These are phyloP conservation scores for Amblyteles armatorius DNA, from an alignment of 2,888 invertebrate genomes.

Conservation along the genomic window DNA sequence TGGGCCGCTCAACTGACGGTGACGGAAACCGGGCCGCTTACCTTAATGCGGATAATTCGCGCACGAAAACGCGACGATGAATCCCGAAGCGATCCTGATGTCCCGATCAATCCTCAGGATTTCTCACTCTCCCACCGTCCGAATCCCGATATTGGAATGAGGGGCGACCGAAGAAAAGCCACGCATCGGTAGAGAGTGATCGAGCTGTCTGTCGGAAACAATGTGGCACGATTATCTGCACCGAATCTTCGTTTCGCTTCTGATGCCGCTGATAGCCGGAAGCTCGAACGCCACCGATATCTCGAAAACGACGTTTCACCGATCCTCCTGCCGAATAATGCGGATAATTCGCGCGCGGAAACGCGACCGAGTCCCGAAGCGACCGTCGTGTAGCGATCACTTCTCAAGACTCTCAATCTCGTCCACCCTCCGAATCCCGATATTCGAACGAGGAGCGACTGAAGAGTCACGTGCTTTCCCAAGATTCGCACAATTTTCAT, in stretches of 20 bases:
- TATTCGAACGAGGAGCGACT: background rate
- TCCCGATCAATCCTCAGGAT: too few species aligned
- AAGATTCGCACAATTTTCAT: constrained; percentile 19
- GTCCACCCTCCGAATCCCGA: background rate
- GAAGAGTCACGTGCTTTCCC: background rate
- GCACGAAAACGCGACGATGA: background rate
- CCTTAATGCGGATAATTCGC: too few species aligned
- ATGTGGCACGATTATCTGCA: constrained; percentile 71
- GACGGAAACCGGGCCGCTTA: too few species aligned
- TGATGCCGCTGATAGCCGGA: background rate
- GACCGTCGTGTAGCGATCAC: background rate
- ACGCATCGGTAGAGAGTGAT: constrained; percentile 13
- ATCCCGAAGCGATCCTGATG: background rate
- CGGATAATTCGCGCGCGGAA: background rate
- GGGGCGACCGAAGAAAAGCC: background rate
- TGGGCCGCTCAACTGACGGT: too few species aligned
- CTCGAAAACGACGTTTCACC: background rate
- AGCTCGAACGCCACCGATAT: constrained; percentile 1
- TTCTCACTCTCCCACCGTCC: too few species aligned
- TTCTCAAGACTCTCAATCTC: background rate
- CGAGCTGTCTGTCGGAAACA: constrained; percentile 64
- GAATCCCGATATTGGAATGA: too few species aligned
- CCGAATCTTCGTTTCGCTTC: constrained; percentile 67
- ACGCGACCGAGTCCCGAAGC: background rate
- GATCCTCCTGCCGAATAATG: background rate